Evolutionary conservation across 2,113 vertebrate genomes (phyloP).

Genomic region (human (Homo sapiens)): DNA sequence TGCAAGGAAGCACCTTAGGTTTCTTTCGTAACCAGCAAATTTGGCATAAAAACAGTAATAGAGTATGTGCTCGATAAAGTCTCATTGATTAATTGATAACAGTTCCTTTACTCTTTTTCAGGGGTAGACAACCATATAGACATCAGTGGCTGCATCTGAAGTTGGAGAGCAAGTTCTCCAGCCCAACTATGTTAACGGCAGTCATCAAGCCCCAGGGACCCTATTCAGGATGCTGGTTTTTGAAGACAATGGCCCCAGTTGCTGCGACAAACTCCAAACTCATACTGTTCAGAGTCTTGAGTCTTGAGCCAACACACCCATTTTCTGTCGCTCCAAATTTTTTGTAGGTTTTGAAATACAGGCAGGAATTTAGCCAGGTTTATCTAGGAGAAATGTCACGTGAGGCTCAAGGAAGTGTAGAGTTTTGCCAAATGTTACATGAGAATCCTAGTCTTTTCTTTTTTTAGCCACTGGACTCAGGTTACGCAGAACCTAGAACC

Average conservation of each 20-base stretch:
- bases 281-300: neutral
- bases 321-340: neutral
- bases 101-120: neutral
- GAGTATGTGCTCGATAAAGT: neutral
- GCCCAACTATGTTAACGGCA: neutral
- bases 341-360: slow-evolving; percentile 2
- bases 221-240: neutral
- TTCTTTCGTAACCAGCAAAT: neutral
- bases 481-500: neutral
- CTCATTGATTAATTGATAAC: neutral
- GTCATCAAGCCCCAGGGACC: neutral
- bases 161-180: neutral
- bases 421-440: neutral
- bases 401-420: neutral
- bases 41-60: neutral
- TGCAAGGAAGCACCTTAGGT: neutral
- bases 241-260: neutral
- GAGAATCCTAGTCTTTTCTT: neutral
- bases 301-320: neutral
- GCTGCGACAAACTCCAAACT: neutral
- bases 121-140: neutral
- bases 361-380: neutral
- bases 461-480: neutral
- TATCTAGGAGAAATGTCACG: neutral
- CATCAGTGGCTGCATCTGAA: neutral